Conservation (phyloP, 2,113 vertebrate species). For the Egretta garzetta region DNA sequence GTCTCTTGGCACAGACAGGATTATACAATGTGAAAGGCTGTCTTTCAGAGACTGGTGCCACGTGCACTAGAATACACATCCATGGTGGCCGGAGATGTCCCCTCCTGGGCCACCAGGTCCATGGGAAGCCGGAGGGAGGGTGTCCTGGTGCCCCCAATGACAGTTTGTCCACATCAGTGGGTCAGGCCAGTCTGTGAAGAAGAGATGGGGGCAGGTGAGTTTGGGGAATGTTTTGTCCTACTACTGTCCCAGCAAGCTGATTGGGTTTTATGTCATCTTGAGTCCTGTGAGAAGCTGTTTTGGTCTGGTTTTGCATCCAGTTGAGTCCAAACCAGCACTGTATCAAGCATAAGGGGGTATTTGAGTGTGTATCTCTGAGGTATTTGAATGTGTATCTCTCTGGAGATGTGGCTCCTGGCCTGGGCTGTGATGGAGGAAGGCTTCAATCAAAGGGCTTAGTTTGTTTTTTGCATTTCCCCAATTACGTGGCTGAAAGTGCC, state of each 20-base stretch:
- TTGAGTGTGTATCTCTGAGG: not conserved
- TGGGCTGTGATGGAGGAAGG: not conserved
- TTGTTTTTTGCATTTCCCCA: not conserved
- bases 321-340: not conserved
- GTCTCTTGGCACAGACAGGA: not conserved
- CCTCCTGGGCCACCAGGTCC: not conserved
- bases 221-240: not conserved
- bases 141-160: not conserved
- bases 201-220: not conserved
- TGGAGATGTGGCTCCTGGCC: fast-evolving
- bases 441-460: not conserved
- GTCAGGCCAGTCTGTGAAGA: fast-evolving
- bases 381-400: not conserved
- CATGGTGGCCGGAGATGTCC: not conserved
- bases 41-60: not conserved
- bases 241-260: not conserved
- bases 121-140: fast-evolving
- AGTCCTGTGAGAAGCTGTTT: not conserved
- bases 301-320: not conserved
- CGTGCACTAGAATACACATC: fast-evolving
- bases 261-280: not conserved
- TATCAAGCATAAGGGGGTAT: not conserved
- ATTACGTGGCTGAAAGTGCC: not conserved
- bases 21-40: not conserved
- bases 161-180: not conserved